Conservation (phyloP, 1,140 invertebrate species). For the Neodiprion fabricii region DNA sequence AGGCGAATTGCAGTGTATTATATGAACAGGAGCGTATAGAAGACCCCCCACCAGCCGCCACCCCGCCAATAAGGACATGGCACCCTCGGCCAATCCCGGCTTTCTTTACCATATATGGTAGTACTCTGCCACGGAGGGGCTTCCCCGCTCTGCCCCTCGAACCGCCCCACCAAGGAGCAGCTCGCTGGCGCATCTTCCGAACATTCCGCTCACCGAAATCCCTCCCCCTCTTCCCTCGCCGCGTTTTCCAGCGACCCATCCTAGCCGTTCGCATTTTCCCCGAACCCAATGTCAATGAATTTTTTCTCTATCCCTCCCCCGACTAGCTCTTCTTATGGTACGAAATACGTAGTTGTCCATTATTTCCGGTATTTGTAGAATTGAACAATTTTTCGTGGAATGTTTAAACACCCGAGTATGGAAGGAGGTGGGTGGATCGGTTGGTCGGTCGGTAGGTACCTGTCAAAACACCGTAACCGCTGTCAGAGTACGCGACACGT, state of each 20-base stretch:
- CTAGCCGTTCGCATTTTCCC: not conserved
- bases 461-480: not conserved
- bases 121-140: constrained; percentile 46
- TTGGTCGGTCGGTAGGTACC: not conserved
- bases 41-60: constrained; percentile 37
- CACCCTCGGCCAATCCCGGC: constrained; percentile 59
- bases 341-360: too few relatives aligned
- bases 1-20: constrained; percentile 52
- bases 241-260: not conserved
- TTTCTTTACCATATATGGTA: constrained; percentile 67
- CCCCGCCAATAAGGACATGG: constrained; percentile 53
- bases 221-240: not conserved
- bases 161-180: constrained; percentile 15
- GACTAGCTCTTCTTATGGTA: not conserved
- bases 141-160: constrained; percentile 23
- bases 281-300: constrained; percentile 9
- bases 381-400: too few relatives aligned
- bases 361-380: too few relatives aligned
- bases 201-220: not conserved
- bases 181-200: not conserved
- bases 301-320: not conserved
- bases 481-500: constrained; percentile 6
- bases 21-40: constrained; percentile 45
- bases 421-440: too few relatives aligned
- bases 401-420: too few relatives aligned